Evolutionary conservation across 2,797 vertebrate species (phyloP).

Genomic region (Euphonia xanthogaster): DNA sequence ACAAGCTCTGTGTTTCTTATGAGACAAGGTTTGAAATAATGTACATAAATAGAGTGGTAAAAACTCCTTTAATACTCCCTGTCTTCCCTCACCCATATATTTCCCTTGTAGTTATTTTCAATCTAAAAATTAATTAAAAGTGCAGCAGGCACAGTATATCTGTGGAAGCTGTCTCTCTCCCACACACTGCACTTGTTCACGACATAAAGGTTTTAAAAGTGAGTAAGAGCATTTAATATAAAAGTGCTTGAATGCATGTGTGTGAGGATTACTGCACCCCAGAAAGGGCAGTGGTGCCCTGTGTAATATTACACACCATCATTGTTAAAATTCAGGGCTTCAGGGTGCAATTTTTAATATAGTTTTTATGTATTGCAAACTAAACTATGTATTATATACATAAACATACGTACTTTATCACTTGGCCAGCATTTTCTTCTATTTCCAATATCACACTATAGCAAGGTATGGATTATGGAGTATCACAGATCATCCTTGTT

Average conservation of each 20-base stretch:
- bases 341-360: neutral
- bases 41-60: conserved; percentile 29
- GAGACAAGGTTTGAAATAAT: conserved; percentile 34
- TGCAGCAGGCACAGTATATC: neutral
- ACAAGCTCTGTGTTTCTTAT: neutral
- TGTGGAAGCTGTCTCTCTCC: neutral
- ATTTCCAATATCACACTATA: neutral
- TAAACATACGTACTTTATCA: neutral
- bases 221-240: conserved; percentile 21
- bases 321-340: neutral
- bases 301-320: neutral
- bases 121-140: conserved; percentile 62
- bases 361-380: neutral
- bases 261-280: neutral
- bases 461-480: neutral
- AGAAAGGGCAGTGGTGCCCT: neutral
- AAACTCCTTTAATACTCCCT: neutral
- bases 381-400: neutral
- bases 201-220: conserved; percentile 3
- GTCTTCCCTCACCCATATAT: neutral
- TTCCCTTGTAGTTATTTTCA: conserved; percentile 39
- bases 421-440: neutral
- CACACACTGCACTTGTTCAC: conserved; percentile 1
- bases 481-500: neutral
- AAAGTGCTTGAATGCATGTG: neutral